A percentile compares a stretch with the other conserved stretches of the same genome.
Conservation (phyloP, 2,888 invertebrate species). For the Tipula unca region DNA sequence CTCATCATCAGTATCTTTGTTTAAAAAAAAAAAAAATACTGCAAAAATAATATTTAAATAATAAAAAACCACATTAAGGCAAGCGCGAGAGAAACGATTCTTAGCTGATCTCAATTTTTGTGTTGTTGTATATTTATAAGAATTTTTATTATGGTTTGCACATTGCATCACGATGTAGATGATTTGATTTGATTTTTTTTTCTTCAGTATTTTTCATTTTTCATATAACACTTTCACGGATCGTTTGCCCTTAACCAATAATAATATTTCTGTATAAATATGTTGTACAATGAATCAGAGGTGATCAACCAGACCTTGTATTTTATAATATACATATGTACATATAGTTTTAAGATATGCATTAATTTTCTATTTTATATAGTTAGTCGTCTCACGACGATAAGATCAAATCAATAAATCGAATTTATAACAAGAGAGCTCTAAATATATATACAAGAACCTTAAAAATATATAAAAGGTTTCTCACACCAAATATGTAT, state of each 20-base stretch:
- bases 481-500: conserved; percentile 14
- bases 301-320: not conserved
- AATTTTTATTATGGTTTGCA: not conserved
- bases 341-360: not conserved
- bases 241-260: conserved; percentile 20
- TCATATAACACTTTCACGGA: conserved; percentile 22
- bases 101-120: not conserved
- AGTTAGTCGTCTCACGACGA: not conserved
- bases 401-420: not conserved
- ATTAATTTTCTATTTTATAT: not conserved
- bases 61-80: not conserved
- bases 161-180: conserved; percentile 22
- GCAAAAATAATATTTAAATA: not conserved
- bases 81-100: not conserved
- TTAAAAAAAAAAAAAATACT: not conserved
- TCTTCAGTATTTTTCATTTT: not conserved
- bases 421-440: not conserved
- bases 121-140: not conserved
- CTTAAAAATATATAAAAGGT: not conserved
- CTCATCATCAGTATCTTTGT: conserved; percentile 8
- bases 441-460: not conserved
- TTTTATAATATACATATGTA: not conserved
- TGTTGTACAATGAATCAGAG: not conserved
- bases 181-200: conserved; percentile 16
- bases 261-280: not conserved